A percentile compares a stretch with the other conserved stretches of the same genome.
Evolutionary conservation across 2,888 invertebrate genomes (phyloP).

Genomic region (Ypsolopha sequella): DNA sequence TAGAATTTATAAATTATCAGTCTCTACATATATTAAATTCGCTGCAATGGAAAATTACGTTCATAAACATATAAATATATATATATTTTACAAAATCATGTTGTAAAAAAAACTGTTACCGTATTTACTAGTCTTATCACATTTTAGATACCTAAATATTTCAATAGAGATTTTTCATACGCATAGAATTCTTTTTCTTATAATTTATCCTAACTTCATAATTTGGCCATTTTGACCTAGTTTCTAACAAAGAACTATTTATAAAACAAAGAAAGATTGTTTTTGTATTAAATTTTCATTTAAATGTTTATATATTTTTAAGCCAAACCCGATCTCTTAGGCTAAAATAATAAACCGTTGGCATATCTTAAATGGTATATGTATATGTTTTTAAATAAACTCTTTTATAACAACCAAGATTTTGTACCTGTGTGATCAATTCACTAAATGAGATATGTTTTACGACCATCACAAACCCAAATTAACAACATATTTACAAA

Average conservation of each 20-base stretch:
- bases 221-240: slow-evolving; percentile 41
- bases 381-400: background rate
- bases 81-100: background rate
- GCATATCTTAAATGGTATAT: no score
- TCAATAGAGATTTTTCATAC: background rate
- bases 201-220: slow-evolving; percentile 14
- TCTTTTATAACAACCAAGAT: background rate
- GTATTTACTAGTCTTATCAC: slow-evolving; percentile 4
- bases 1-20: background rate
- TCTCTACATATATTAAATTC: slow-evolving; percentile 1
- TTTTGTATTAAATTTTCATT: slow-evolving; percentile 4
- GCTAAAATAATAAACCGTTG: no score
- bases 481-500: background rate
- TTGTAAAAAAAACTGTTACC: background rate
- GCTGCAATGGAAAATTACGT: background rate
- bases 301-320: slow-evolving; percentile 12
- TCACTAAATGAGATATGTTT: slow-evolving; percentile 31
- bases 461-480: slow-evolving; percentile 15
- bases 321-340: background rate
- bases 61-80: slow-evolving; percentile 1
- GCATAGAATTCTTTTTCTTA: slow-evolving; percentile 1
- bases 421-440: no score
- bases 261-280: background rate
- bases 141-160: slow-evolving; percentile 9
- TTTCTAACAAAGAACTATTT: slow-evolving; percentile 10